Evolutionary conservation across 2,797 vertebrate genomes (phyloP), one percentile per base, ranked within the genome.

Genomic region (Lacerta viridis): DNA sequence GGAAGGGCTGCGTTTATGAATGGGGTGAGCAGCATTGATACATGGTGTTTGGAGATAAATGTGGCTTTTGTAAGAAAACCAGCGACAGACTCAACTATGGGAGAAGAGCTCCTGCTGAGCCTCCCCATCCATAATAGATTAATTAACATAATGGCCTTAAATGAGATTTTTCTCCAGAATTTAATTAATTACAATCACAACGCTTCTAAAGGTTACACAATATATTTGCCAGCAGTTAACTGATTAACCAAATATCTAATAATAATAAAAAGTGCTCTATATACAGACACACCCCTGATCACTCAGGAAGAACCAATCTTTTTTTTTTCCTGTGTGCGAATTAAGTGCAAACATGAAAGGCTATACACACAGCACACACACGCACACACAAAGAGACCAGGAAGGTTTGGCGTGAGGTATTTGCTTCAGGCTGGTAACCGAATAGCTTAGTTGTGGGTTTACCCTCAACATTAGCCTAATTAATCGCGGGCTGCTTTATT

Each of bases 391-490:
- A 23, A 59, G 46, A 93, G 94, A 89, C 91, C 90, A 90, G 39
- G 91, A 89, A 94, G 90, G 41, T 87, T 88, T 88, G 74, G 69
- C 81, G 46, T 80, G 91, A 87, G 41, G 10, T 87, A 91, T 92
- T 93, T 83, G 83, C 94, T 92, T 89, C 92, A 95, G 92, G 92
- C 85, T 92, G 90, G 89, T 89, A 92, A 89, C 81, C 91, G 13
- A 84, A 78, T 78, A 90, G 89, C 84, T 74, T 86, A 92, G 85
- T 0, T 5, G 71, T 61, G 87, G 64, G 93, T 94, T 95, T 94
- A 90, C 91, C 95, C 93, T 94, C 88, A 90, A 92, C 92, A 93
- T 93, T 94, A 93, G 94, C 90, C 94, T 93, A 93, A 87, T 92
- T 96, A 94, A 94, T 91, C 46, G 80, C 90, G 90, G 94, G 93